Evolutionary conservation across 2,113 vertebrate genomes (phyloP).

Genomic region (Paramormyrops kingsleyae): DNA sequence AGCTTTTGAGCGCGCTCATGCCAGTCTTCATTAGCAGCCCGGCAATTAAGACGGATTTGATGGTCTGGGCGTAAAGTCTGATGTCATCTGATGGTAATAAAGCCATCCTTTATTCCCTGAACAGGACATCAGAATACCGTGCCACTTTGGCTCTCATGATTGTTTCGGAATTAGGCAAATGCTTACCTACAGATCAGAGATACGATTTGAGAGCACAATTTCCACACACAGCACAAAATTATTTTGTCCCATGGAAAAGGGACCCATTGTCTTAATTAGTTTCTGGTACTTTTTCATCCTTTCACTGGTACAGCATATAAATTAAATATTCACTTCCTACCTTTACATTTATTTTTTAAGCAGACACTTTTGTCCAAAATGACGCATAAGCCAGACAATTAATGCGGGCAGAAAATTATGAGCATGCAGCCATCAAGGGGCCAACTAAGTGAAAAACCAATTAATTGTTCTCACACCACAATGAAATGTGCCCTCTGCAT

Average conservation of each 20-base stretch:
- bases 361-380: not conserved
- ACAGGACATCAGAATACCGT: not conserved
- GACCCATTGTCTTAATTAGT: not conserved
- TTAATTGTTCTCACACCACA: not conserved
- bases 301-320: not conserved
- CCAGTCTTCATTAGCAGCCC: not conserved
- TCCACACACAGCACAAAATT: not conserved
- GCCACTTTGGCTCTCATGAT: not conserved
- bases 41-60: conserved; percentile 1
- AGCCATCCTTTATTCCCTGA: not conserved
- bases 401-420: not conserved
- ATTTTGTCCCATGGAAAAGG: not conserved
- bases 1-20: not conserved
- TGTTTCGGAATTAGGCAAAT: not conserved
- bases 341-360: not conserved
- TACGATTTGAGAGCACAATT: not conserved
- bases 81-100: conserved; percentile 7
- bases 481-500: not conserved
- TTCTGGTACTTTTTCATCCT: not conserved
- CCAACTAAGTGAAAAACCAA: not conserved
- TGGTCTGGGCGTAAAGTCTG: not conserved
- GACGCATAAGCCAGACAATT: not conserved
- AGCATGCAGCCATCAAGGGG: not conserved
- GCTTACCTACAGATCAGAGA: not conserved
- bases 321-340: not conserved